These are phyloP conservation scores for Nomada fucata DNA, from an alignment of 2,888 invertebrate species.

Conservation along the genomic window DNA sequence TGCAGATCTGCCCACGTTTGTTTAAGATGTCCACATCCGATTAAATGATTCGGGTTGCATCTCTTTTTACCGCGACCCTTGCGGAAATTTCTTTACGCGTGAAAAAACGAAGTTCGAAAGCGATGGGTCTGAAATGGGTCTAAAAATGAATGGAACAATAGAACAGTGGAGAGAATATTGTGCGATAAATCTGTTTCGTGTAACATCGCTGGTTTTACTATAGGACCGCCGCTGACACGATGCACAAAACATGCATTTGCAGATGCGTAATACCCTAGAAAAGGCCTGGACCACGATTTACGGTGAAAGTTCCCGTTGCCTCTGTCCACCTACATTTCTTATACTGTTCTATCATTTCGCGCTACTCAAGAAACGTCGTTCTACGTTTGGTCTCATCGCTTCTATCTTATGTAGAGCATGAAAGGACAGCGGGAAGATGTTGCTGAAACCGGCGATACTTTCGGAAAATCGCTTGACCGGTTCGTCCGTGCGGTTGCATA, in stretches of 20 bases:
- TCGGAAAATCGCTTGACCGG: not conserved
- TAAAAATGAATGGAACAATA: not conserved
- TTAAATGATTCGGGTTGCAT: too few relatives aligned
- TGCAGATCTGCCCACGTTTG: not conserved
- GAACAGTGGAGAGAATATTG: not conserved
- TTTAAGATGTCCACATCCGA: too few relatives aligned
- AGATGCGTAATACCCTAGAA: slow-evolving; percentile 33
- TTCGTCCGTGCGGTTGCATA: not conserved
- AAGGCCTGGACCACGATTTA: slow-evolving; percentile 7
- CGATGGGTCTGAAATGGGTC: too few relatives aligned
- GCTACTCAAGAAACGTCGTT: not conserved
- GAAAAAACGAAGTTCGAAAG: too few relatives aligned
- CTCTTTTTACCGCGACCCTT: too few relatives aligned
- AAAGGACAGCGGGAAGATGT: not conserved
- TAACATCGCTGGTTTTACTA: slow-evolving; percentile 25
- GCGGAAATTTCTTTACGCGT: too few relatives aligned
- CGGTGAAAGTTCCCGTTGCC: slow-evolving; percentile 48
- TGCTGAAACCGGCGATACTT: not conserved
- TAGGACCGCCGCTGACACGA: not conserved
- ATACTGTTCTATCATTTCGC: slow-evolving; percentile 11
- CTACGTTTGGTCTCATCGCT: not conserved
- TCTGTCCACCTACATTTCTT: slow-evolving; percentile 4
- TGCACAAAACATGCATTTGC: not conserved
- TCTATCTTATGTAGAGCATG: slow-evolving; percentile 21
- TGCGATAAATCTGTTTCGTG: not conserved